Evolutionary conservation across 2,113 vertebrate species (phyloP).

Genomic region (Candoia aspera): DNA sequence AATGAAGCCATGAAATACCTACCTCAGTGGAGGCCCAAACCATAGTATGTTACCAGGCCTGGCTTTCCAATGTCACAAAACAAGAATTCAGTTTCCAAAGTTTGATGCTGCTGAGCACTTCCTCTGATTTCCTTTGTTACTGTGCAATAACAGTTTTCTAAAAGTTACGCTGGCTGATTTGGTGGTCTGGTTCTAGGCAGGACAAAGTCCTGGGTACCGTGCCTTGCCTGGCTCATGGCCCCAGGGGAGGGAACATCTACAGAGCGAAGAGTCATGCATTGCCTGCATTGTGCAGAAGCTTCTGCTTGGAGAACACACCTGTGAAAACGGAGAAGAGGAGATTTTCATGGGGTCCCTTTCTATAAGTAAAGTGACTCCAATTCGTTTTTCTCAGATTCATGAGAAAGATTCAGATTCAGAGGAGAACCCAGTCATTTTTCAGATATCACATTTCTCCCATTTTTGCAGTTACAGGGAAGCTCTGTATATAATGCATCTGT

Average conservation of each 20-base stretch:
- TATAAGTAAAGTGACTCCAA: neutral
- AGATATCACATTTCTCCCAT: neutral
- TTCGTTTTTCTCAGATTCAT: neutral
- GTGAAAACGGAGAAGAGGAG: neutral
- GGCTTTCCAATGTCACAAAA: neutral
- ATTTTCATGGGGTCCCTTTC: neutral
- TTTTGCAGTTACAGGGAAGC: neutral
- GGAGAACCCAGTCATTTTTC: neutral
- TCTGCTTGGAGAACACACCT: neutral
- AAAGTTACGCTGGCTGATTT: neutral
- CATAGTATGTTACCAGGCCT: conserved; percentile 39
- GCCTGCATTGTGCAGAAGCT: neutral
- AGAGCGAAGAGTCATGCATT: neutral
- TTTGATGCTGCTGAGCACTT: neutral
- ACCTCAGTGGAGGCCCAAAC: conserved; percentile 46
- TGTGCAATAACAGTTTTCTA: neutral
- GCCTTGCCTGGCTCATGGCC: neutral
- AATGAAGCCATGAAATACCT: conserved; percentile 43
- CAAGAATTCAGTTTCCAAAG: neutral
- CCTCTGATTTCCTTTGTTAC: neutral
- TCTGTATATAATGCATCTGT: neutral
- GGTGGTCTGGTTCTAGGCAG: neutral
- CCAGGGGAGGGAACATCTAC: neutral
- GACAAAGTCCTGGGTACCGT: neutral
- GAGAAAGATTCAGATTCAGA: neutral